phyloP scores from a whole-genome alignment of 1,140 invertebrate species.

The Aculops lycopersici region DNA sequence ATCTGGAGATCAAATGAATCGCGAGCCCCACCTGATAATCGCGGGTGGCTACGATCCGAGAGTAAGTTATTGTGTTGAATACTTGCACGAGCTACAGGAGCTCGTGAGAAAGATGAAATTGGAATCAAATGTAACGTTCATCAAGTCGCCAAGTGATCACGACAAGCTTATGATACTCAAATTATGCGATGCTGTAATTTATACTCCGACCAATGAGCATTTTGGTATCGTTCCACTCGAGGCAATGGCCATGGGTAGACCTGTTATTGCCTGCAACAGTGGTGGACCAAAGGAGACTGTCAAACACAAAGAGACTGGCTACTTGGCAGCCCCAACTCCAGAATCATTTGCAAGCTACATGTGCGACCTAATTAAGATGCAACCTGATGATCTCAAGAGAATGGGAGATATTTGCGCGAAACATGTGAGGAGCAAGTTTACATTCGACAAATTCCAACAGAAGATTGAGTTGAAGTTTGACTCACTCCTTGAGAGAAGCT shows the following conservation, averaged over 20 bases:
- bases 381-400: too few species aligned
- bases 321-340: constrained; percentile 32
- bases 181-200: constrained; percentile 41
- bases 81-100: constrained; percentile 40
- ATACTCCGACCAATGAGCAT: constrained; percentile 86
- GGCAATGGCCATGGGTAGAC: constrained; percentile 71
- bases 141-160: constrained; percentile 50
- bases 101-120: constrained; percentile 29
- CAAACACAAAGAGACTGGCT: constrained; percentile 54
- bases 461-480: too few species aligned
- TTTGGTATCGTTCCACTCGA: constrained; percentile 98
- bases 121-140: constrained; percentile 39
- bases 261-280: constrained; percentile 72
- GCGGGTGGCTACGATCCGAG: constrained; percentile 81
- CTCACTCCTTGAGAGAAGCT: too few species aligned
- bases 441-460: too few species aligned
- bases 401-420: too few species aligned
- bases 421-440: too few species aligned
- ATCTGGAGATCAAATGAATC: constrained; percentile 9
- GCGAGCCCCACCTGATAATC: constrained; percentile 46
- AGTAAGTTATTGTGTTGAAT: constrained; percentile 55
- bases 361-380: too few species aligned
- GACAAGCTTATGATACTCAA: constrained; percentile 46
- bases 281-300: constrained; percentile 86
- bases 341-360: constrained; percentile 44